These are phyloP conservation scores for Marcusenius ussheri DNA, from an alignment of 2,113 vertebrate species.

Conservation along the genomic window DNA sequence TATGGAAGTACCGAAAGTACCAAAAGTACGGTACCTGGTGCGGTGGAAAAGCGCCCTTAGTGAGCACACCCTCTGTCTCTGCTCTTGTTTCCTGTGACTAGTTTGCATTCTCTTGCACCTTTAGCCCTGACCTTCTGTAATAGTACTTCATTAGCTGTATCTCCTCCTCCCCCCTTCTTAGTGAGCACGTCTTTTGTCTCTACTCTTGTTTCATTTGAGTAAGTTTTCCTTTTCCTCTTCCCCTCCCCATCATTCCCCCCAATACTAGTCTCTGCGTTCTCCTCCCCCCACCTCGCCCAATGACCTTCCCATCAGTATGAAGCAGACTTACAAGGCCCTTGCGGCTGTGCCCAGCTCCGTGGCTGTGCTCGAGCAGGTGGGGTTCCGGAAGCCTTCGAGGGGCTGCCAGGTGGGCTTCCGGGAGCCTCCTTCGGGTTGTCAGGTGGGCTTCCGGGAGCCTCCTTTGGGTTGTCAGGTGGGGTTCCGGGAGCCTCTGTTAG, in stretches of 20 bases:
- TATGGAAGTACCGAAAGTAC: too few relatives aligned
- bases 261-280: conserved; percentile 52
- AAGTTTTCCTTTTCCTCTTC: conserved; percentile 15
- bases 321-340: conserved; percentile 89
- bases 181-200: conserved; percentile 29
- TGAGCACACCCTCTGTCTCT: conserved; percentile 32
- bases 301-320: conserved; percentile 72
- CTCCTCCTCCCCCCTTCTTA: conserved; percentile 18
- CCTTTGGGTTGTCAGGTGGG: not conserved
- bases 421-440: not conserved
- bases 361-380: conserved; percentile 76
- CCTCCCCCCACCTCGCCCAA: conserved; percentile 69
- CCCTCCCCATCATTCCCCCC: conserved; percentile 23
- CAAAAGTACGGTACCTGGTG: too few relatives aligned
- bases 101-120: not conserved
- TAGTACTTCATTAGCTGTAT: not conserved
- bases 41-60: too few relatives aligned
- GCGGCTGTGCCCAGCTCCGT: conserved; percentile 78
- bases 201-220: conserved; percentile 23
- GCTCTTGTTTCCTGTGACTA: conserved; percentile 19
- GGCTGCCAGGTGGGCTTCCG: not conserved
- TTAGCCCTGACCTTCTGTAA: not conserved
- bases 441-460: not conserved
- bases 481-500: not conserved
- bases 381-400: conserved; percentile 42